Evolutionary conservation across 2,797 vertebrate genomes (phyloP).

Genomic region (Helicolenus hilgendorfi): DNA sequence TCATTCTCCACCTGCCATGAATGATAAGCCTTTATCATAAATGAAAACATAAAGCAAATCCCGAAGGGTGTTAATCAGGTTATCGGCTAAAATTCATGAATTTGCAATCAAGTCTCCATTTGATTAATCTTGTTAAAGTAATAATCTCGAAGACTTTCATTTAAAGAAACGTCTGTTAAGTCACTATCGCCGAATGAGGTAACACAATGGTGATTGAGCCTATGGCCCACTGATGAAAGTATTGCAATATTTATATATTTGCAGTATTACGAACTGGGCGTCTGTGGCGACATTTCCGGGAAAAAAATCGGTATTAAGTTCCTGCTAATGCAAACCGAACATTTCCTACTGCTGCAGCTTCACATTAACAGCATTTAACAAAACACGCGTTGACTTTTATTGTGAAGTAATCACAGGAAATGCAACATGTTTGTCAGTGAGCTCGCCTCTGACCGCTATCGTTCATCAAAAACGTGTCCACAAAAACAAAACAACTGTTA

Average conservation of each 20-base stretch:
- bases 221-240: neutral
- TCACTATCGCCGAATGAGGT: neutral
- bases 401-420: neutral
- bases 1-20: conserved; percentile 95
- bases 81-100: neutral
- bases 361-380: too few species aligned
- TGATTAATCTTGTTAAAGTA: neutral
- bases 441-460: neutral
- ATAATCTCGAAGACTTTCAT: neutral
- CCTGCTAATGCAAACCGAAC: neutral
- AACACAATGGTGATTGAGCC: neutral
- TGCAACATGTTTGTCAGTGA: neutral
- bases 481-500: neutral
- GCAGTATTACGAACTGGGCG: neutral
- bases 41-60: neutral
- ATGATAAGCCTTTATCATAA: neutral
- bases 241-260: neutral
- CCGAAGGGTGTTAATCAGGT: neutral
- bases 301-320: neutral
- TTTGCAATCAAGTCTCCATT: neutral
- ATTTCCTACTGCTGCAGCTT: neutral
- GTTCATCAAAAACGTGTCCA: neutral
- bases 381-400: neutral
- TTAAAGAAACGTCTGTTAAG: neutral
- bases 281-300: neutral